Base-by-base conservation (phyloP, 2,888 invertebrate species). In the Andricus curvator region DNA sequence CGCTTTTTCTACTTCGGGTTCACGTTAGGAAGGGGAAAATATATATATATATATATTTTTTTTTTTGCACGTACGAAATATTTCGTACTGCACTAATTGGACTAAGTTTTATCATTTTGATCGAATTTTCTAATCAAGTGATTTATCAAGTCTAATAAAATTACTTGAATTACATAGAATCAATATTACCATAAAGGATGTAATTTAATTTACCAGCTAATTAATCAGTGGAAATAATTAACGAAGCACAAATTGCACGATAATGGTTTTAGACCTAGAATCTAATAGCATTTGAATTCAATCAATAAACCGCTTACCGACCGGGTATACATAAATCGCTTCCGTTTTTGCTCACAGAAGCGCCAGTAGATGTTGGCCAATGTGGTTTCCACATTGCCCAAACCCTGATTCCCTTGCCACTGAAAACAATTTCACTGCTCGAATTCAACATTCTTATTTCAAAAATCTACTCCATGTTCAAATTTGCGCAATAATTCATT, bases 261-360 rank as follows among this genome's bases (percentile, higher is more conserved):
- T 56, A 74, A 56, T 56, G 37, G 74, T 56, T 74, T 74, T 33
- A 33, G 74, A 29, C 29, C 56, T 33, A 33, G 29, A 56, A 56
- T 29, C 33, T 56, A 74, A 74, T 74, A 33, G 48, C 29, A 56
- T 74, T 74, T 56, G 74, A 74, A 74, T 74, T 74, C 51, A 74
- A 74, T 74, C 74, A 56, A 74, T 74, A 74, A 74, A 74, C 74
- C 56, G 74, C 74, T 74, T 74, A 74, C 74, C 74, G 33, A 74
- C 74, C 48, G 74, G 56, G 74, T 70, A 74, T 51, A 56, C 37
- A 37, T 74, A 56, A 74, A 74, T 74, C 74, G 56, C 56, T 74
- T 56, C 74, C 51, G 51, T 56, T 74, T 56, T 51, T 74, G 17
- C 74, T 56, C 74, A 74, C 74, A 74, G 33, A 74, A 74, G 74